Evolutionary conservation across 2,113 vertebrate genomes (phyloP).

Genomic region (Elaphurus davidianus): DNA sequence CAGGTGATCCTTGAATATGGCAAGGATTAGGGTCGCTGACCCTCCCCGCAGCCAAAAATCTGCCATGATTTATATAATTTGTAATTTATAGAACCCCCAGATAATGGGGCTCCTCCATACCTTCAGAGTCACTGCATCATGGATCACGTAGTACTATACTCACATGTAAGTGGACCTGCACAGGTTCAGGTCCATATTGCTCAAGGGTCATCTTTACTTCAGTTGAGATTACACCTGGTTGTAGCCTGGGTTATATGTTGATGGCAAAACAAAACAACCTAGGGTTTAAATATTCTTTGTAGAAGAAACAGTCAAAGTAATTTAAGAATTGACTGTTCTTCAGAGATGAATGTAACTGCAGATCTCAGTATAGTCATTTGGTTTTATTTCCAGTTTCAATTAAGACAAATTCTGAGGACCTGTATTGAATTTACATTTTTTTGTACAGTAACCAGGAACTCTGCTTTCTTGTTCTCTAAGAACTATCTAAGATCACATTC

Average conservation of each 20-base stretch:
- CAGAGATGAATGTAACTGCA: background rate
- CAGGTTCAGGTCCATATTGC: background rate
- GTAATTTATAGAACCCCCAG: background rate
- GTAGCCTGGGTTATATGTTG: background rate
- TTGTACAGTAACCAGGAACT: background rate
- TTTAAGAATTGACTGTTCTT: background rate
- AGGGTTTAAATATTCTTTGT: background rate
- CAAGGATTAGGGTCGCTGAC: background rate
- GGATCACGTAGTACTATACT: background rate
- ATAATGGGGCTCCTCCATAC: background rate
- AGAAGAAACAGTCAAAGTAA: background rate
- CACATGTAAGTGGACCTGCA: background rate
- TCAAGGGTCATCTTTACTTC: background rate
- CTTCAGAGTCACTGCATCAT: background rate
- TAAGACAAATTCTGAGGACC: background rate
- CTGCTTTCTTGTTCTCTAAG: background rate
- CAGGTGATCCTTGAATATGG: background rate
- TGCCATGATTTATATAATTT: background rate
- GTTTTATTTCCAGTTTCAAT: background rate
- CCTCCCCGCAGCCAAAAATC: background rate
- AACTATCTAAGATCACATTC: background rate
- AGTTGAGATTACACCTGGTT: background rate
- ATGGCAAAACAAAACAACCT: background rate
- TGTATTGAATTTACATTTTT: background rate
- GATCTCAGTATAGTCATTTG: background rate